Percentiles rank a stretch among this genome's conserved stretches.
phyloP scores from a whole-genome alignment of 2,797 vertebrate species.

The Melanotaenia pygmaea region DNA sequence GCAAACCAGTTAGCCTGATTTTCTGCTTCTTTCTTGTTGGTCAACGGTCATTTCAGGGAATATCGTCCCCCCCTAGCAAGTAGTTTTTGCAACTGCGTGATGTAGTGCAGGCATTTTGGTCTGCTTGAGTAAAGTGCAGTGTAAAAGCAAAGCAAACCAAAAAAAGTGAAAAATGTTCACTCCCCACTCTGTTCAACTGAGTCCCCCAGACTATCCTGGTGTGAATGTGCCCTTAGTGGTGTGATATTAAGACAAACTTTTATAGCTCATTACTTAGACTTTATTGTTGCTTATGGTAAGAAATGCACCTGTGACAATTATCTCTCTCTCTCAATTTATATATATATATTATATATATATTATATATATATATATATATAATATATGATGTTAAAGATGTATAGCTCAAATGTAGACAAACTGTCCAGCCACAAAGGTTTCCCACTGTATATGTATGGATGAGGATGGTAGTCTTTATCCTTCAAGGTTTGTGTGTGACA shows the following conservation, averaged over 20 bases:
- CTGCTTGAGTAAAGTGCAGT: neutral
- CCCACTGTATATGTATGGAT: neutral
- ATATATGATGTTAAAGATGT: neutral
- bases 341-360: no score
- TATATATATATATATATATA: no score
- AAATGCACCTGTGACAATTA: neutral
- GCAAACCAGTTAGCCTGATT: neutral
- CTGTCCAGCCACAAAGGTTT: neutral
- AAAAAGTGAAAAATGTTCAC: no score
- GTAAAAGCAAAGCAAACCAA: neutral
- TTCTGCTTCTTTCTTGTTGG: no score
- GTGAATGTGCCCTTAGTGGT: conserved; percentile 5
- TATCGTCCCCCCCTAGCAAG: no score
- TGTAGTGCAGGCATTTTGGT: neutral
- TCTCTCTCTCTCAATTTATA: neutral
- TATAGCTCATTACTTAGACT: neutral
- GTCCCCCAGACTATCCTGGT: neutral
- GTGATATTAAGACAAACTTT: neutral
- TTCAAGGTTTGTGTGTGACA: conserved; percentile 74
- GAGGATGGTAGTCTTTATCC: conserved; percentile 1
- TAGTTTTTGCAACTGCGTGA: neutral
- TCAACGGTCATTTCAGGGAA: neutral
- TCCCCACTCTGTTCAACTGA: no score
- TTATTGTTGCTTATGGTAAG: conserved; percentile 2
- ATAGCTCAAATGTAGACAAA: neutral